Evolutionary conservation across 1,140 invertebrate species (phyloP).

Genomic region (Ooceraea biroi): DNA sequence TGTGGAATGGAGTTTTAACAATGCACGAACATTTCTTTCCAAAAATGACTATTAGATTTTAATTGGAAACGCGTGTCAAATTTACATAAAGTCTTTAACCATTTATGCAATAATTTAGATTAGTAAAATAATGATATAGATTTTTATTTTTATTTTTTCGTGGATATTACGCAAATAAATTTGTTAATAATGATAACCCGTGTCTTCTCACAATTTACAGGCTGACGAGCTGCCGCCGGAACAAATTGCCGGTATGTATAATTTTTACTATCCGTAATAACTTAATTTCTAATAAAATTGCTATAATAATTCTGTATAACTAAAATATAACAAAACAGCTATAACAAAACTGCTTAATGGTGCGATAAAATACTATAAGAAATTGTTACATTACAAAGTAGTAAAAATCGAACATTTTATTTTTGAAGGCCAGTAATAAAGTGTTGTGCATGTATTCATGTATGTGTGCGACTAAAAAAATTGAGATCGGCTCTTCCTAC

Average conservation of each 20-base stretch:
- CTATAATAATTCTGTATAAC: too few relatives aligned
- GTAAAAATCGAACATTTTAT: neutral
- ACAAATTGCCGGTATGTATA: slow-evolving; percentile 88
- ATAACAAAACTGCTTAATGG: too few relatives aligned
- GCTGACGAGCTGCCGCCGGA: slow-evolving; percentile 89
- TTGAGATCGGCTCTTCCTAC: neutral
- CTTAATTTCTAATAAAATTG: neutral
- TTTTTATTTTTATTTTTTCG: neutral
- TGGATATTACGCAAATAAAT: neutral
- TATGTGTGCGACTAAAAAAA: neutral
- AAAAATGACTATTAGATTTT: slow-evolving; percentile 22
- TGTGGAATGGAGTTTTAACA: slow-evolving; percentile 40
- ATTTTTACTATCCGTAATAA: neutral
- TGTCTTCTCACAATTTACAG: slow-evolving; percentile 80
- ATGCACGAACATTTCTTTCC: slow-evolving; percentile 35
- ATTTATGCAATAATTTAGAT: slow-evolving; percentile 7
- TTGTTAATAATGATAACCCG: neutral
- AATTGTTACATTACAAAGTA: too few relatives aligned
- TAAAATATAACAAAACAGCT: too few relatives aligned
- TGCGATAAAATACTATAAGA: too few relatives aligned
- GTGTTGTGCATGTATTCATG: too few relatives aligned
- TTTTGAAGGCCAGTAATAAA: neutral
- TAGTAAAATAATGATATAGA: neutral
- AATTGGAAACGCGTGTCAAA: slow-evolving; percentile 25
- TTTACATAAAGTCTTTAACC: slow-evolving; percentile 20